Evolutionary conservation across 2,113 vertebrate genomes (phyloP).

Genomic region (Ariopsis seemanni): DNA sequence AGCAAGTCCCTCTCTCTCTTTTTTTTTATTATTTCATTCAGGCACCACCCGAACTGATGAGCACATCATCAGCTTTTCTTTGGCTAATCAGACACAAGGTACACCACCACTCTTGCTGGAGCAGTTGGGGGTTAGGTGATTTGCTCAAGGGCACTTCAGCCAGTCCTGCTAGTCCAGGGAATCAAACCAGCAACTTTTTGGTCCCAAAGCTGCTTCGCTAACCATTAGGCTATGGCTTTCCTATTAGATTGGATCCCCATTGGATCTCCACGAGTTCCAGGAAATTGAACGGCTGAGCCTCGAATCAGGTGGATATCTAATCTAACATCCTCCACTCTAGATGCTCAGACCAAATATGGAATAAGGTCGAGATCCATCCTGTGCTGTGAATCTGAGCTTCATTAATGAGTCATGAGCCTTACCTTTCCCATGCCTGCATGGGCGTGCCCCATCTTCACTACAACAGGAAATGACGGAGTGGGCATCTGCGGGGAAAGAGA

Average conservation of each 20-base stretch:
- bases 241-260: background rate
- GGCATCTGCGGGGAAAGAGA: constrained; percentile 75
- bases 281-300: background rate
- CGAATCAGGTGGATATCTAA: background rate
- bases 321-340: background rate
- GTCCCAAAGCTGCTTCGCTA: too few relatives aligned
- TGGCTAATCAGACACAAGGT: too few relatives aligned
- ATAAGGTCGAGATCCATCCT: background rate
- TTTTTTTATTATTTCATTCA: too few relatives aligned
- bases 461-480: constrained; percentile 82
- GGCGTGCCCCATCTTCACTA: constrained; percentile 92
- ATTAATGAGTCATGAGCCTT: constrained; percentile 48
- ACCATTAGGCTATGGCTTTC: too few relatives aligned
- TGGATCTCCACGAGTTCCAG: background rate
- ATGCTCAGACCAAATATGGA: background rate
- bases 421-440: constrained; percentile 96
- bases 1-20: too few relatives aligned
- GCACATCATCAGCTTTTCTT: too few relatives aligned
- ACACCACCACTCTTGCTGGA: too few relatives aligned
- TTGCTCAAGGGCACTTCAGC: too few relatives aligned
- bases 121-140: too few relatives aligned
- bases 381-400: background rate
- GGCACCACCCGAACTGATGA: too few relatives aligned
- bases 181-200: too few relatives aligned
- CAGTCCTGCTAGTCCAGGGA: too few relatives aligned